These are phyloP conservation scores for Adelphocoris suturalis DNA, from an alignment of 2,888 invertebrate species.

Conservation along the genomic window DNA sequence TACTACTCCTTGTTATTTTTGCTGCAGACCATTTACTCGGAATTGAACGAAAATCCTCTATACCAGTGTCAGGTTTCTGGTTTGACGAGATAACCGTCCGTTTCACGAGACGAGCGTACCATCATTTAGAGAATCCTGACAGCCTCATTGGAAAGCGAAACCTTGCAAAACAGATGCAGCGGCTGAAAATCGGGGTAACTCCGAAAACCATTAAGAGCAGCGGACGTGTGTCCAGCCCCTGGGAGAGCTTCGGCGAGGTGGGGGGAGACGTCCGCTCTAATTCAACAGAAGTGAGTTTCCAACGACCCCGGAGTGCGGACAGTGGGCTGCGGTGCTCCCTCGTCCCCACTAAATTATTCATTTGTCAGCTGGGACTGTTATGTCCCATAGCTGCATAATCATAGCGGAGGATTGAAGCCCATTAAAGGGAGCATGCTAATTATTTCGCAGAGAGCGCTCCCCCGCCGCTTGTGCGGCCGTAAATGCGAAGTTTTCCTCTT, in stretches of 20 bases:
- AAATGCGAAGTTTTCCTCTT: constrained; percentile 23
- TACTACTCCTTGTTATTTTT: too few relatives aligned
- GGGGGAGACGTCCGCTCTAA: constrained; percentile 12
- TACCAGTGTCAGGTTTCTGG: background rate
- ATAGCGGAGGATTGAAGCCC: constrained; percentile 34
- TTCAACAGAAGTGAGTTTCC: constrained; percentile 39
- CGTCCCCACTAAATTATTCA: constrained; percentile 39
- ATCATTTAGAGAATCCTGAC: background rate
- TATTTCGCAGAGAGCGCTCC: background rate
- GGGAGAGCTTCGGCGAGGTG: background rate
- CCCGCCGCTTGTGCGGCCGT: background rate
- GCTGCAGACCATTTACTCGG: too few relatives aligned
- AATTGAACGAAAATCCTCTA: too few relatives aligned
- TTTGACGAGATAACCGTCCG: too few relatives aligned
- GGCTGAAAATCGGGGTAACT: background rate
- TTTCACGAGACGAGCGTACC: background rate
- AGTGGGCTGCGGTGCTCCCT: background rate
- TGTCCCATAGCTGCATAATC: constrained; percentile 35
- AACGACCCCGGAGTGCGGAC: constrained; percentile 15
- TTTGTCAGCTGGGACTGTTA: constrained; percentile 4
- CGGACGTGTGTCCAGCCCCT: constrained; percentile 12
- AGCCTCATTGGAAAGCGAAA: background rate
- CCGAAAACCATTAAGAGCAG: constrained; percentile 10
- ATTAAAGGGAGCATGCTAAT: constrained; percentile 13
- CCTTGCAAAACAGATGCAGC: background rate